phyloP scores from a whole-genome alignment of 1,140 invertebrate genomes.

The Lerema accius region DNA sequence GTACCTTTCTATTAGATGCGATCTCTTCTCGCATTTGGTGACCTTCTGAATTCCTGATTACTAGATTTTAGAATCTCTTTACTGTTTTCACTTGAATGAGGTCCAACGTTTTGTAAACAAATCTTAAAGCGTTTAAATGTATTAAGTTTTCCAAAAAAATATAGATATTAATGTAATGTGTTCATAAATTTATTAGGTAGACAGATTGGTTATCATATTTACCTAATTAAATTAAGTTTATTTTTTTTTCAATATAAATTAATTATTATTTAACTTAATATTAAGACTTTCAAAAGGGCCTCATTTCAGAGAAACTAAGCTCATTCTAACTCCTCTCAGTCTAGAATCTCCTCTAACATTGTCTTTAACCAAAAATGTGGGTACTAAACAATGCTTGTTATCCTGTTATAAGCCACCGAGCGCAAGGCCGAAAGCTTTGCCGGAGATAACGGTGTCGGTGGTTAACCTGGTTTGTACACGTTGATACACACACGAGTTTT shows the following conservation, averaged over 20 bases:
- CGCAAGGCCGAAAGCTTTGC: conserved; percentile 76
- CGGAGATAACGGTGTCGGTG: conserved; percentile 78
- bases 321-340: conserved; percentile 7
- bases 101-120: conserved; percentile 3
- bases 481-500: conserved; percentile 56
- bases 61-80: conserved; percentile 43
- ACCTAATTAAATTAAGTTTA: no score
- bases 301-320: conserved; percentile 23
- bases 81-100: conserved; percentile 37
- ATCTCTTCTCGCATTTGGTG: conserved; percentile 48
- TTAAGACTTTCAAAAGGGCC: neutral
- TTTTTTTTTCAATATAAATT: no score
- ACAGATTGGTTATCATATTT: no score
- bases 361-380: conserved; percentile 1
- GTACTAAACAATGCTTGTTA: conserved; percentile 57
- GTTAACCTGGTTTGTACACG: conserved; percentile 79
- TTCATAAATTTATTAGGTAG: no score
- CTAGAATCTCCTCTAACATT: conserved; percentile 13
- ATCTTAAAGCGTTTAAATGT: no score
- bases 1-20: conserved; percentile 63
- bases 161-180: no score
- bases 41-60: conserved; percentile 40
- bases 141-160: no score
- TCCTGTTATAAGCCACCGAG: conserved; percentile 72
- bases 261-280: no score